A percentile compares a stretch with the other conserved stretches of the same genome.
phyloP scores from a whole-genome alignment of 2,888 invertebrate species.

The Chloroclysta siterata region DNA sequence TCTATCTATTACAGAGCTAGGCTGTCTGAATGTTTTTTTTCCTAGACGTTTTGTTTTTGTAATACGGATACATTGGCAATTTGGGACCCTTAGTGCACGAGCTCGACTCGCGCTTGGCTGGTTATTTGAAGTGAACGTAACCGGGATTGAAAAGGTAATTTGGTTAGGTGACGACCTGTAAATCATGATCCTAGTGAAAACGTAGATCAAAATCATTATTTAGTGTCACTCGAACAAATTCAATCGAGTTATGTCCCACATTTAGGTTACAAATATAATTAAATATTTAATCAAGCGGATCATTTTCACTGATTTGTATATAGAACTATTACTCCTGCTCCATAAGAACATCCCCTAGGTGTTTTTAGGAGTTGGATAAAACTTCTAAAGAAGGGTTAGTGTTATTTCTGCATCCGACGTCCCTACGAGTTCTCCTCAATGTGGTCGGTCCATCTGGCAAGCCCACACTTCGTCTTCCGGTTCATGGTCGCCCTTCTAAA shows the following conservation, averaged over 20 bases:
- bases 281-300: too few species aligned
- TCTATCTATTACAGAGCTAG: too few species aligned
- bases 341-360: too few species aligned
- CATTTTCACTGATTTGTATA: too few species aligned
- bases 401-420: not conserved
- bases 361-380: not conserved
- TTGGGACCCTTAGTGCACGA: not conserved
- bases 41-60: not conserved
- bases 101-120: not conserved
- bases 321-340: too few species aligned
- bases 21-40: too few species aligned
- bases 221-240: not conserved
- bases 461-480: too few species aligned
- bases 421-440: not conserved
- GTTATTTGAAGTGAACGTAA: conserved; percentile 8
- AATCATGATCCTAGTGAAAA: not conserved
- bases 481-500: not conserved
- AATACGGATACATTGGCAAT: not conserved
- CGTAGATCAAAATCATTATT: not conserved
- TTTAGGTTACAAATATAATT: too few species aligned
- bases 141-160: conserved; percentile 10
- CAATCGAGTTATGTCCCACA: not conserved
- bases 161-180: not conserved
- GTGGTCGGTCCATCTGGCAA: not conserved
- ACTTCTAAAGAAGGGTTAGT: not conserved